Conservation (phyloP, 2,888 invertebrate species). For the Imbricaverruca yamaguchii region DNA sequence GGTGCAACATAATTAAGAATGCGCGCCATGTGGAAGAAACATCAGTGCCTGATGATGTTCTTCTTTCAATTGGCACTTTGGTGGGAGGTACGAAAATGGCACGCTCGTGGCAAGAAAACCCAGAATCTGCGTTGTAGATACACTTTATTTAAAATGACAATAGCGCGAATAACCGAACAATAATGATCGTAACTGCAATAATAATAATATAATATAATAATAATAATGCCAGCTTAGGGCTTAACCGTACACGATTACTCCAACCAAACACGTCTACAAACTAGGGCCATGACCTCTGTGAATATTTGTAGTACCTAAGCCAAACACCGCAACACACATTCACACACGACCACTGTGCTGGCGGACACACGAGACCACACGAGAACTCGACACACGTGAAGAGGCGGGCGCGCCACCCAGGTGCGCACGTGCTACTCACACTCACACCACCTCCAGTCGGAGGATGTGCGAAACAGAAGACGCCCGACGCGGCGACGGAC, state of each 20-base stretch:
- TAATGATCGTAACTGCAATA: neutral
- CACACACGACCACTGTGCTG: neutral
- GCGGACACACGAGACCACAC: neutral
- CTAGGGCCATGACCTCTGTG: neutral
- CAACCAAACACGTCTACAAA: neutral
- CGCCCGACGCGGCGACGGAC: no score
- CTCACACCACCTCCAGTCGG: no score
- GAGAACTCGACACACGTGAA: no score
- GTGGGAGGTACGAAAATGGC: neutral
- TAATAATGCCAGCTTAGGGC: conserved; percentile 4
- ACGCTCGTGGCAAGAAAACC: neutral
- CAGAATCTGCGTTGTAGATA: neutral
- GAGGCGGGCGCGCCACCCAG: no score
- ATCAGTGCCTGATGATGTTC: no score
- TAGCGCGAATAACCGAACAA: conserved; percentile 1
- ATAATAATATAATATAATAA: neutral
- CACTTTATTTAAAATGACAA: conserved; percentile 18
- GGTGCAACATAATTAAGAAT: neutral
- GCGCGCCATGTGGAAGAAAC: no score
- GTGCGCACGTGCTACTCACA: no score
- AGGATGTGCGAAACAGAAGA: no score
- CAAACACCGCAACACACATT: neutral
- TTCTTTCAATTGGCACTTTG: neutral
- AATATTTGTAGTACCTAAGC: neutral
- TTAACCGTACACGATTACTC: neutral